A percentile compares a stretch with the other conserved stretches of the same genome.
These are phyloP conservation scores for Arctia plantaginis DNA, from an alignment of 2,888 invertebrate species.

Conservation along the genomic window DNA sequence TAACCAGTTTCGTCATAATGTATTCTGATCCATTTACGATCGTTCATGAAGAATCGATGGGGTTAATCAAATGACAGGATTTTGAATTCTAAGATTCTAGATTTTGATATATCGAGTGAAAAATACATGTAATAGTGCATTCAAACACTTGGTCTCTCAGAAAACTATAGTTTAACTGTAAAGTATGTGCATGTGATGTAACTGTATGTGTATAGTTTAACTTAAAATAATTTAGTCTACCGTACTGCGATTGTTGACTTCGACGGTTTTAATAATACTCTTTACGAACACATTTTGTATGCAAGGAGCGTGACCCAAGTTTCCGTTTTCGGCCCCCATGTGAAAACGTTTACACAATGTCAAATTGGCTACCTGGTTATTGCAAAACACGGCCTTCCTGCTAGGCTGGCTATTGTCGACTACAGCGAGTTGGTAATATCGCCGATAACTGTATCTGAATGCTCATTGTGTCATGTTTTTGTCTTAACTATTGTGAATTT, in stretches of 20 bases:
- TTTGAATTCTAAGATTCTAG: not conserved
- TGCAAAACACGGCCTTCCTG: conserved; percentile 75
- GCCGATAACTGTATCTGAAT: conserved; percentile 55
- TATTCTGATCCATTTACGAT: too few species aligned
- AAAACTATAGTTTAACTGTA: not conserved
- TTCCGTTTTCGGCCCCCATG: conserved; percentile 78
- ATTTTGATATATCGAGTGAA: not conserved
- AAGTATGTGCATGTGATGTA: too few species aligned
- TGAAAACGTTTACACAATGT: conserved; percentile 82
- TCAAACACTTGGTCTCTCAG: not conserved
- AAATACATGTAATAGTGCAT: not conserved
- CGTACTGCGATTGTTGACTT: conserved; percentile 25
- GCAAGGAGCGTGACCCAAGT: conserved; percentile 75
- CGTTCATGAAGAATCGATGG: too few species aligned
- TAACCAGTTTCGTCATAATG: not conserved
- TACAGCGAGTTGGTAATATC: conserved; percentile 52
- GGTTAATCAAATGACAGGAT: not conserved
- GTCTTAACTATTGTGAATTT: conserved; percentile 49
- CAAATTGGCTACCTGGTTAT: conserved; percentile 74
- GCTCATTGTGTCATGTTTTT: conserved; percentile 50
- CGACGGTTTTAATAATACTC: conserved; percentile 41
- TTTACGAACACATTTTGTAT: conserved; percentile 63
- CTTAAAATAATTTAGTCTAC: conserved; percentile 24
- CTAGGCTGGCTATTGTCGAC: conserved; percentile 61
- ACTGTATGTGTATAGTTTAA: not conserved